phyloP scores from a whole-genome alignment of 2,113 vertebrate genomes.

The Uria aalge region DNA sequence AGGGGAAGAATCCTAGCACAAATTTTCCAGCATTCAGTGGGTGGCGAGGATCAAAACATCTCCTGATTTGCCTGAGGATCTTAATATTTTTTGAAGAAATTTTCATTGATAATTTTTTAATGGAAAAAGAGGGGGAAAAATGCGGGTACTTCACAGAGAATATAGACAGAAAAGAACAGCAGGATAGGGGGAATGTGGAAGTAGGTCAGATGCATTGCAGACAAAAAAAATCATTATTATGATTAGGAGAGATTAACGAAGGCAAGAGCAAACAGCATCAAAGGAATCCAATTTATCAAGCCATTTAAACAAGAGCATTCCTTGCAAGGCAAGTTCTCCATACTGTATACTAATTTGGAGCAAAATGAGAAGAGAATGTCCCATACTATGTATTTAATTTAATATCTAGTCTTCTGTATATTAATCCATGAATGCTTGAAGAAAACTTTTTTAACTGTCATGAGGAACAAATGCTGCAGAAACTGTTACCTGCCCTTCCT shows the following conservation, averaged over 20 bases:
- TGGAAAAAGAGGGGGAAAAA: not conserved
- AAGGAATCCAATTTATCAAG: slow-evolving; percentile 37
- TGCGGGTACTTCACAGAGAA: not conserved
- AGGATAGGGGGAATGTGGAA: not conserved
- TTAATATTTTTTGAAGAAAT: not conserved
- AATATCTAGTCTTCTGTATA: not conserved
- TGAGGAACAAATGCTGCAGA: not conserved
- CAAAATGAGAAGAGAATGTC: not conserved
- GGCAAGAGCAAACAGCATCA: slow-evolving; percentile 29
- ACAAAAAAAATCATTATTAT: slow-evolving; percentile 15
- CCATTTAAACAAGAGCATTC: not conserved
- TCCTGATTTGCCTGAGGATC: not conserved
- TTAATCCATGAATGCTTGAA: not conserved
- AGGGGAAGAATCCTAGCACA: not conserved
- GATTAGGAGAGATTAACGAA: slow-evolving; percentile 55
- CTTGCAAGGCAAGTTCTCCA: not conserved
- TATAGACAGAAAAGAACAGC: not conserved
- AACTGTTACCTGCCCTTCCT: not conserved
- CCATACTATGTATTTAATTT: not conserved
- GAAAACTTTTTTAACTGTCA: not conserved
- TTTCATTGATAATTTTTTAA: not conserved
- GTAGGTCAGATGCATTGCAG: slow-evolving; percentile 50
- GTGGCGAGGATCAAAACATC: not conserved
- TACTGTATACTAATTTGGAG: not conserved
- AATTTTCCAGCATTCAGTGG: not conserved